These are phyloP conservation scores for Cyanocitta stelleri DNA, from an alignment of 2,113 vertebrate species.

Conservation along the genomic window DNA sequence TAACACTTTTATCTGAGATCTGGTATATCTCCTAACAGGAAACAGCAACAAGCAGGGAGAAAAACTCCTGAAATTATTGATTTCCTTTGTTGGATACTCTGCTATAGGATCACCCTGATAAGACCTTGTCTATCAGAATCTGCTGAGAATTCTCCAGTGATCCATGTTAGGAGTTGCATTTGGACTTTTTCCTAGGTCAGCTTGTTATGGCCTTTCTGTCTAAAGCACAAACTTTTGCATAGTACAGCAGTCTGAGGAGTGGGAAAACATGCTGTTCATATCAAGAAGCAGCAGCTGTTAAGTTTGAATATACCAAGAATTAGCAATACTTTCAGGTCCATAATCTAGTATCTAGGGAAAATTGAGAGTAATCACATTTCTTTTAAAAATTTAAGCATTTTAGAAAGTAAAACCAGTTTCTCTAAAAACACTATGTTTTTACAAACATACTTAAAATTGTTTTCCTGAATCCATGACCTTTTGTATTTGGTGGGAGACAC, in stretches of 20 bases:
- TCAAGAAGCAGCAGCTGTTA: neutral
- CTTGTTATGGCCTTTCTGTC: neutral
- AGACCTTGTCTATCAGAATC: neutral
- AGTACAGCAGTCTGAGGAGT: neutral
- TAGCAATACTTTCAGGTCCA: neutral
- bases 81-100: conserved; percentile 14
- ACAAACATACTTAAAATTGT: neutral
- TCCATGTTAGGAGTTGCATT: neutral
- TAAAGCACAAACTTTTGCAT: neutral
- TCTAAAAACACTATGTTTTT: neutral
- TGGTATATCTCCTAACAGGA: neutral
- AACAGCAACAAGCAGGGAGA: neutral
- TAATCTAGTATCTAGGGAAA: neutral
- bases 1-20: conserved; percentile 19
- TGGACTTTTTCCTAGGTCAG: neutral
- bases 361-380: neutral
- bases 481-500: neutral
- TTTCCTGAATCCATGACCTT: neutral
- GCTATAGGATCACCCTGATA: neutral
- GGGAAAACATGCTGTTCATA: neutral
- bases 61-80: neutral
- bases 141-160: neutral
- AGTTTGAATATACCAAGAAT: neutral
- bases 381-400: neutral
- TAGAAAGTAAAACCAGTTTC: neutral